These are phyloP conservation scores for Maniola jurtina DNA, from an alignment of 1,140 invertebrate species.

Conservation along the genomic window DNA sequence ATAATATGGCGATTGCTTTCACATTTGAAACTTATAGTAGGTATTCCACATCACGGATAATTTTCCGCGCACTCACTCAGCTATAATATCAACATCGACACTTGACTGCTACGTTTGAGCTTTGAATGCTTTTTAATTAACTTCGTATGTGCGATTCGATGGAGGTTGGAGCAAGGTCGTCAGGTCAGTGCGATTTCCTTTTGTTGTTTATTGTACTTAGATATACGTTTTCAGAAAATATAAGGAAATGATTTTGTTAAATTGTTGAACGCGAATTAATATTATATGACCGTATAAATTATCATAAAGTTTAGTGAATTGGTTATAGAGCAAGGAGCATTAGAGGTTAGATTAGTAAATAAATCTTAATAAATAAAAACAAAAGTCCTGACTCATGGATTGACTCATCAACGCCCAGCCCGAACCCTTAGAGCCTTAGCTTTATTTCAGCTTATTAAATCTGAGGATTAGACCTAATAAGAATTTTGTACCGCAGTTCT, in stretches of 20 bases:
- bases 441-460: no score
- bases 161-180: constrained; percentile 1
- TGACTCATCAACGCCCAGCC: no score
- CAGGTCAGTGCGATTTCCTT: neutral
- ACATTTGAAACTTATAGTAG: no score
- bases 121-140: constrained; percentile 41
- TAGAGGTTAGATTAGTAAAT: neutral
- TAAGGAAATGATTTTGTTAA: neutral
- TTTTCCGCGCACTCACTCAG: constrained; percentile 45
- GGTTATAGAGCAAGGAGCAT: neutral
- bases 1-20: no score
- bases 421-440: no score
- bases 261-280: neutral
- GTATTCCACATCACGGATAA: constrained; percentile 41
- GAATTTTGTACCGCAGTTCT: no score
- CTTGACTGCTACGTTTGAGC: constrained; percentile 32
- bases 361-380: neutral
- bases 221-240: no score
- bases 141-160: neutral
- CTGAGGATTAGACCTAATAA: no score
- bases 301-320: neutral
- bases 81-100: constrained; percentile 41
- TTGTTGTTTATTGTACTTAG: neutral
- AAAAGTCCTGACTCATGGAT: no score
- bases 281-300: neutral